Base-by-base conservation (phyloP, 2,888 invertebrate genomes). In the Troides oblongomaculatus region DNA sequence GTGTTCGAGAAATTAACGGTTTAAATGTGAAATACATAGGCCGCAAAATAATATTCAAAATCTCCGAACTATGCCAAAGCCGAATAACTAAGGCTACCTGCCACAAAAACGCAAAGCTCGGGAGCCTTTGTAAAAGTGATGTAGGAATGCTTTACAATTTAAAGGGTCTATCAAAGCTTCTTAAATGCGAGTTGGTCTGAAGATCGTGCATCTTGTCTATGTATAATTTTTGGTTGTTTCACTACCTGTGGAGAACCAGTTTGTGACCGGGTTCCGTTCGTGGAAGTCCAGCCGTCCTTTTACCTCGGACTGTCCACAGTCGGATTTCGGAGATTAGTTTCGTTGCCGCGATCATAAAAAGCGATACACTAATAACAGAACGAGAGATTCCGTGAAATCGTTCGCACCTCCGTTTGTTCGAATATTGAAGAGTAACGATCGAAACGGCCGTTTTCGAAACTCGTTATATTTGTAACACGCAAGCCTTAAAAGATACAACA, bases 201-300 rank as follows among this genome's bases (percentile, higher is more conserved):
- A 76, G 77, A 75, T 73, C 74, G 75, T 73, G 76, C 79, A 82
- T 84, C 87, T 88, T 84, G 86, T 88, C 89, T 89, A 89, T 87
- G 84, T 86, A 89, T 88, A 88, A 90, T 86, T 89, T 89, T 89
- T 87, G 83, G 83, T 84, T 84, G 86, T 77, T 82, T 36, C 59
- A 57, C 70, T 91, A 90, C 92, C 91, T 92, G 91, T 81, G 84
- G 79, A 79, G 84, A 86, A 92, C 92, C 88, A 83, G 92, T 92
- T 92, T 85, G 79, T 81, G 77, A 77, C 75, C 73, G 76, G 72
- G 76, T 80, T 75, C 81, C 76, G 78, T 88, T 87, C 86, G 83
- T 84, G 87, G 87, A 87, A 88, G 80, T 79, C 76, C 79, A 81
- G 80, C 78, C 81, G 77, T 81, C 77, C 81, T 81, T 84, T 88